Evolutionary conservation across 2,797 vertebrate genomes (phyloP), one percentile per base, ranked within the genome.

Genomic region (Pogoniulus pusillus): DNA sequence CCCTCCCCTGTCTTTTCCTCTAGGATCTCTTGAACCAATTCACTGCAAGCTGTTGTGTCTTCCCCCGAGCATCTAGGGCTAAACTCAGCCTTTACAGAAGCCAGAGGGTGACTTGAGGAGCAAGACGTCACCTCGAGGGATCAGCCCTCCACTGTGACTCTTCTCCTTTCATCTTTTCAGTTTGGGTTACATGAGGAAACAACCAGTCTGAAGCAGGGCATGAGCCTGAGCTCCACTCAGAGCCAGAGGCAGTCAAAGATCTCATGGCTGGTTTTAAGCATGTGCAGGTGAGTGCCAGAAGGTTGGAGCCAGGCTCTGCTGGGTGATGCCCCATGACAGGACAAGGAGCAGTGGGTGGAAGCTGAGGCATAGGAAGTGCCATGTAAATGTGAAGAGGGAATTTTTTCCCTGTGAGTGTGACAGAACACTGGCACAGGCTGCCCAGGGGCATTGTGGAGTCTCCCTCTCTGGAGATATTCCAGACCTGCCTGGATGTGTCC

Each of bases 201-300:
- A 54, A 7, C 16, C 18, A 13, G 20, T 29, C 27, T 35, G 12
- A 71, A 81, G 0, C 27, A 35, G 22, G 35, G 23, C 23, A 17
- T 0, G 0, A 4, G 12, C 53, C 37, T 30, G 34, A 7, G 7
- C 24, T 43, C 16, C 24, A 9, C 30, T 2, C 6, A 8, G 16
- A 27, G 32, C 2, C 13, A 15, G 5, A 16, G 62, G 11, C 24
- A 30, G 43, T 18, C 43, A 54, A 16, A 3, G 0, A 5, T 41
- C 41, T 41, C 41, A 41, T n/a, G n/a, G n/a, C n/a, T n/a, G n/a
- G n/a, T n/a, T n/a, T n/a, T n/a, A n/a, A n/a, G n/a, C n/a, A n/a
- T n/a, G n/a, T n/a, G n/a, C n/a, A n/a, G n/a, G n/a, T n/a, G n/a
- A n/a, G n/a, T n/a, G n/a, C n/a, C n/a, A n/a, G n/a, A 41, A 41